Evolutionary conservation across 1,140 invertebrate species (phyloP).

Genomic region (Kradibia gibbosae): DNA sequence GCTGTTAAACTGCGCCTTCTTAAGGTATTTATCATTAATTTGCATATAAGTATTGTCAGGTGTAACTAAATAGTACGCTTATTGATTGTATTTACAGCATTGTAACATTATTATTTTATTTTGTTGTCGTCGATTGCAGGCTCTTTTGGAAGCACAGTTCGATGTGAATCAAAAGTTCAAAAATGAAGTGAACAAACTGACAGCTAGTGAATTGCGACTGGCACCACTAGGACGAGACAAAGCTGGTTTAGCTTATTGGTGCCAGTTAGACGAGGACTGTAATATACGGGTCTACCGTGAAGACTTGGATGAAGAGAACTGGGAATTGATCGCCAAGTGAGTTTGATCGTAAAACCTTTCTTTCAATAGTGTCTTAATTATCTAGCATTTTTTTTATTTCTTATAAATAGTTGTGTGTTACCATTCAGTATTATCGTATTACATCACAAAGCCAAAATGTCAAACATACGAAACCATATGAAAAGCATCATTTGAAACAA

Average conservation of each 20-base stretch:
- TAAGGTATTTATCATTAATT: slow-evolving; percentile 75
- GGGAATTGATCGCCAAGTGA: slow-evolving; percentile 92
- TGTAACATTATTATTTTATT: not conserved
- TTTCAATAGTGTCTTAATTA: not conserved
- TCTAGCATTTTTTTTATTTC: not conserved
- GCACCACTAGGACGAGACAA: slow-evolving; percentile 92
- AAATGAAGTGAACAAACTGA: slow-evolving; percentile 87
- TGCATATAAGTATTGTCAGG: not conserved
- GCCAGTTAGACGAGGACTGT: slow-evolving; percentile 88
- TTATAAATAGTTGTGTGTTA: not conserved
- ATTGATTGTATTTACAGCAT: not conserved
- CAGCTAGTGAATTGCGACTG: slow-evolving; percentile 84
- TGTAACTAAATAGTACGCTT: not conserved
- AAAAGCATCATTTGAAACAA: too few relatives aligned
- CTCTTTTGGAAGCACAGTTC: slow-evolving; percentile 94
- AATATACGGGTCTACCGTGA: slow-evolving; percentile 95
- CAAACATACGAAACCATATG: too few relatives aligned
- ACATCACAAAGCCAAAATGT: too few relatives aligned
- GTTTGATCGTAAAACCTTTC: slow-evolving; percentile 52
- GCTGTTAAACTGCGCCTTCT: slow-evolving; percentile 90
- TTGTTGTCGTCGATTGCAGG: slow-evolving; percentile 77
- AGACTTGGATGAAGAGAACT: slow-evolving; percentile 95
- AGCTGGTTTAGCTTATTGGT: slow-evolving; percentile 93
- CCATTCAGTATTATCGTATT: too few relatives aligned
- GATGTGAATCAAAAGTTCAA: slow-evolving; percentile 96